Base-by-base conservation (phyloP, 2,113 vertebrate species). In the Calidris pygmaea region DNA sequence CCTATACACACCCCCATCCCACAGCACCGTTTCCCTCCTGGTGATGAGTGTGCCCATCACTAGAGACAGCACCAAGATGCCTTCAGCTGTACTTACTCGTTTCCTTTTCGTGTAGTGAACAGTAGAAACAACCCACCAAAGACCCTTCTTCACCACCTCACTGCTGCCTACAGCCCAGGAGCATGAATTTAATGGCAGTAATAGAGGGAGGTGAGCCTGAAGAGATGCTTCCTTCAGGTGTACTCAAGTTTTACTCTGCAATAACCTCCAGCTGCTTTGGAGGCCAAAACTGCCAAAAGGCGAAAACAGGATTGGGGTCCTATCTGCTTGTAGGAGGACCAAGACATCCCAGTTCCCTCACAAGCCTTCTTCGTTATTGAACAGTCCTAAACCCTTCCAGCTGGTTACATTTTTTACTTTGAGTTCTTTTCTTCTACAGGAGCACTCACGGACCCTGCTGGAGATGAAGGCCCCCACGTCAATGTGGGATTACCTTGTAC, bases 51-150 rank as follows among this genome's bases (percentile, higher is more conserved):
- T 15, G 26, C 16, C 53, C 19, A 11, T 13, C 8, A 24, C 30
- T 30, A 29, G 7, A 22, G 27, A 10, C 26, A 26, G 9, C 16
- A 7, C 23, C 0, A 0, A 21, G 21, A 1, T 6, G 4, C 2
- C 1, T 63, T 66, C 2, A 0, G 20, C 48, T 45, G 37, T 8
- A 4, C 19, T 60, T 9, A 11, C 23, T 22, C 1, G 0, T 34
- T 55, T 34, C 35, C 35, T 35, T 26, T 2, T 11, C 3, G 0
- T 7, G 22, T 32, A 34, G 30, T 1, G 1, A 67, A 15, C 0
- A 0, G 29, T 5, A 75, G 23, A 30, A 70, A 53, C 27, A n/a
- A 29, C 14, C 7, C 47, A 9, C 16, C 2, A 3, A 20, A 32
- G 9, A 20, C 10, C 9, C 13, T 39, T 39, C 35, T 26, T 29